These are phyloP conservation scores for Pristionchus maxplancki DNA, from an alignment of 2,888 invertebrate genomes.

Conservation along the genomic window DNA sequence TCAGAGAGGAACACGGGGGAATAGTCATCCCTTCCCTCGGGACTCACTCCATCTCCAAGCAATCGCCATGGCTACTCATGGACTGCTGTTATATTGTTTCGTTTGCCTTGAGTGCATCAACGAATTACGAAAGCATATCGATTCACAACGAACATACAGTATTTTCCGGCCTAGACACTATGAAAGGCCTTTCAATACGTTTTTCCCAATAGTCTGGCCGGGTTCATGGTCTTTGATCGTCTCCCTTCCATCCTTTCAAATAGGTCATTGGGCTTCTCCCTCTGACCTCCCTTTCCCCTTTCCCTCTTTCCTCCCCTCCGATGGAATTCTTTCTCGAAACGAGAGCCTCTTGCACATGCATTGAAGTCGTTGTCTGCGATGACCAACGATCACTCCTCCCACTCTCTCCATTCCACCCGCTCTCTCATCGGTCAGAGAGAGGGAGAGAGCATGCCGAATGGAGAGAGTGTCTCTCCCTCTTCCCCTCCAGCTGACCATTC, in stretches of 20 bases:
- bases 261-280: conserved; percentile 41
- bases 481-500: conserved; percentile 36
- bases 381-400: neutral
- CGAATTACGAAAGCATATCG: neutral
- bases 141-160: too few species aligned
- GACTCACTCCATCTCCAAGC: conserved; percentile 15
- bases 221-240: neutral
- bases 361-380: neutral
- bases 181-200: too few species aligned
- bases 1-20: neutral
- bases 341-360: conserved; percentile 20
- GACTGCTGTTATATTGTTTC: neutral
- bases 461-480: neutral
- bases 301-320: neutral
- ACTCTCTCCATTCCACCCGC: neutral
- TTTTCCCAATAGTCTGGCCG: too few species aligned
- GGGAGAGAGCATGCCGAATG: neutral
- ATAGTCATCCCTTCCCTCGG: neutral
- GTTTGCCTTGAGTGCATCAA: neutral
- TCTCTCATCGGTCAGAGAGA: neutral
- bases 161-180: too few species aligned
- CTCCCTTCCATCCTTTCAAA: neutral
- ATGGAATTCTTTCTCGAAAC: neutral
- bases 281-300: neutral
- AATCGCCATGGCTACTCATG: neutral